Conservation (phyloP, 2,113 vertebrate genomes). For the Rhizomys pruinosus region DNA sequence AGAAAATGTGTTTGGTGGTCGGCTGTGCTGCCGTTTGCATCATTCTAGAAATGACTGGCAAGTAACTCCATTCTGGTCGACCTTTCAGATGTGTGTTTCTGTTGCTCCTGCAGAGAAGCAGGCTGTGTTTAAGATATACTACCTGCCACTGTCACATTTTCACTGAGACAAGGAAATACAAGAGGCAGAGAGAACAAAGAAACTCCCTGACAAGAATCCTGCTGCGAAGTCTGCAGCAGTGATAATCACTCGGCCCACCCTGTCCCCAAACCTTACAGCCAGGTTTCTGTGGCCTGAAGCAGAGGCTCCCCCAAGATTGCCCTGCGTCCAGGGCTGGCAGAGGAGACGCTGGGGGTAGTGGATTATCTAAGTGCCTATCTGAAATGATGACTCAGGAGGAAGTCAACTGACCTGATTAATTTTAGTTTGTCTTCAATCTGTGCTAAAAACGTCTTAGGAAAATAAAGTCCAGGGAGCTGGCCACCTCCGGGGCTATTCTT, state of each 20-base stretch:
- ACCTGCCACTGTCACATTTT: neutral
- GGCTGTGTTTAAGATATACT: accelerated
- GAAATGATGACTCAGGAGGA: constrained; percentile 22
- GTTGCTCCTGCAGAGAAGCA: neutral
- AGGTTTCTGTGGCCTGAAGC: neutral
- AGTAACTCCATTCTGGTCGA: neutral
- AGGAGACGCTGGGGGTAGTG: neutral
- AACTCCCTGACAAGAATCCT: neutral
- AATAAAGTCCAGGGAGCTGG: constrained; percentile 52
- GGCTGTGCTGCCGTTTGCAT: accelerated
- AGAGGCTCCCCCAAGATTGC: accelerated
- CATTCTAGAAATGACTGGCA: neutral
- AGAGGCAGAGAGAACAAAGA: neutral
- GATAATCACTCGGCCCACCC: neutral
- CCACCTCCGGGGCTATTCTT: constrained; percentile 36
- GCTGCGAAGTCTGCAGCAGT: accelerated
- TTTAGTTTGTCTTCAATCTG: neutral
- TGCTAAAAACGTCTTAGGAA: constrained; percentile 71
- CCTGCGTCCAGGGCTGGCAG: neutral
- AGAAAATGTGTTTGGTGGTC: accelerated
- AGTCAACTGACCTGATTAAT: constrained; percentile 48
- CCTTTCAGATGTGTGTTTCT: accelerated
- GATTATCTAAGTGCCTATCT: neutral
- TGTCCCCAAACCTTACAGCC: accelerated
- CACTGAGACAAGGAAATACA: neutral